Evolutionary conservation across 2,888 invertebrate genomes (phyloP), one percentile per base, ranked within the genome.

Genomic region (Parthenolecanium corni): DNA sequence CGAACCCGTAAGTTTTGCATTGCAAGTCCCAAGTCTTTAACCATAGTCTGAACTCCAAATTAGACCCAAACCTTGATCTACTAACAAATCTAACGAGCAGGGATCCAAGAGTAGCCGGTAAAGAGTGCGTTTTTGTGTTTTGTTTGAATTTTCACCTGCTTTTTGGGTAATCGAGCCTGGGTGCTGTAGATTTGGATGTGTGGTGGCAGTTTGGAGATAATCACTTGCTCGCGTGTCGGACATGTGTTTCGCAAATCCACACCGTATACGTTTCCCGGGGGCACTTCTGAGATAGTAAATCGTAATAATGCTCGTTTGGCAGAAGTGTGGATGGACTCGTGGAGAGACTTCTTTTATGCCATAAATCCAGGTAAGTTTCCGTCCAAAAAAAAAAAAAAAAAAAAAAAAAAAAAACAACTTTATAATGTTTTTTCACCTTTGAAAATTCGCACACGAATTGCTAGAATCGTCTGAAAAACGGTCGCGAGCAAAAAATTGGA

Each of bases 251-350:
- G 95, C 76, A 93, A 93, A 80, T 89, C 91, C 70, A 95, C 96
- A 70, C 97, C 97, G 63, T 98, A 97, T 78, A 89, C 92, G 71
- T 95, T 97, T 82, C 97, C 97, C 64, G 97, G 95, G 71, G 97
- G 95, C 73, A 92, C 92, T 71, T 89, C 89, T 77, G 86, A 86
- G 73, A 92, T 96, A 74, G 96, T 97, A 77, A 94, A 96, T 81
- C 92, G 94, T 80, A 98, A 98, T 84, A 94, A 95, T 79, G 93
- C 94, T 74, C 84, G 97, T 71, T 87, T 96, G 72, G 96, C 94
- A 69, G 93, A 95, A 77, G 97, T 97, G 71, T 98, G 97, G 97
- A 85, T 98, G 78, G 97, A 97, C 80, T 92, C 95, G 74, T 96
- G 96, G 89, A 92, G 92, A 82, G 88, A 89, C 76, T 94, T 95